A percentile compares a stretch with the other conserved stretches of the same genome.
phyloP scores from a whole-genome alignment of 2,888 invertebrate species.

The Orthonevra nobilis region DNA sequence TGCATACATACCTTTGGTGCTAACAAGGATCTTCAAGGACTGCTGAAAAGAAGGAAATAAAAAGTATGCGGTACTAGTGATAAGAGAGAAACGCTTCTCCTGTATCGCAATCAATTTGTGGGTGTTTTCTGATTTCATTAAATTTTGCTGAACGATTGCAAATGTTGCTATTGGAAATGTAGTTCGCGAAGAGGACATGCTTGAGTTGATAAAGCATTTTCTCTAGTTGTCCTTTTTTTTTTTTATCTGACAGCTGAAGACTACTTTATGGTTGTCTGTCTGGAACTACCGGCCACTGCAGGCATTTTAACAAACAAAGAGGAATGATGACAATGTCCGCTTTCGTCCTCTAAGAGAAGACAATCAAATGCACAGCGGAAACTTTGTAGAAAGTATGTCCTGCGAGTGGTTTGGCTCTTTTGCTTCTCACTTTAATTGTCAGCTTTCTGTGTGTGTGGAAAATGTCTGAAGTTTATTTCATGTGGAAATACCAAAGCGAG shows the following conservation, averaged over 20 bases:
- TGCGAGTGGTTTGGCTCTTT: constrained; percentile 28
- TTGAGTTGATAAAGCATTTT: constrained; percentile 23
- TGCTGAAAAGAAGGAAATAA: neutral
- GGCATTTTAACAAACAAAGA: neutral
- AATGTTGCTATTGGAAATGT: constrained; percentile 1
- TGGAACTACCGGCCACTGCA: constrained; percentile 1
- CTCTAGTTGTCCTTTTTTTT: too few species aligned
- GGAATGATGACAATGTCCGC: neutral
- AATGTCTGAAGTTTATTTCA: constrained; percentile 52
- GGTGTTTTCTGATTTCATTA: constrained; percentile 20
- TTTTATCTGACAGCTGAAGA: constrained; percentile 37
- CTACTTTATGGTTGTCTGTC: constrained; percentile 33
- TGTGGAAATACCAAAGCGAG: constrained; percentile 39
- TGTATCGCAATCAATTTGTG: constrained; percentile 24
- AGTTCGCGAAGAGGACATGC: constrained; percentile 3
- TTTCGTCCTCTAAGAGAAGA: constrained; percentile 23
- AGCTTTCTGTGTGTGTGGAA: constrained; percentile 26
- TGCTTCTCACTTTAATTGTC: constrained; percentile 63
- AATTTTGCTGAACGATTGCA: constrained; percentile 37
- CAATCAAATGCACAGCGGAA: constrained; percentile 24
- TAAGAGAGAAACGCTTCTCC: constrained; percentile 12
- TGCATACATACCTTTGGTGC: constrained; percentile 43
- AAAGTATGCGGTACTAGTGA: neutral
- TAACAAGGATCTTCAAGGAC: neutral
- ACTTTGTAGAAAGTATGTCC: constrained; percentile 32